phyloP scores from a whole-genome alignment of 1,140 invertebrate genomes.

The Lasioglossum albipes region DNA sequence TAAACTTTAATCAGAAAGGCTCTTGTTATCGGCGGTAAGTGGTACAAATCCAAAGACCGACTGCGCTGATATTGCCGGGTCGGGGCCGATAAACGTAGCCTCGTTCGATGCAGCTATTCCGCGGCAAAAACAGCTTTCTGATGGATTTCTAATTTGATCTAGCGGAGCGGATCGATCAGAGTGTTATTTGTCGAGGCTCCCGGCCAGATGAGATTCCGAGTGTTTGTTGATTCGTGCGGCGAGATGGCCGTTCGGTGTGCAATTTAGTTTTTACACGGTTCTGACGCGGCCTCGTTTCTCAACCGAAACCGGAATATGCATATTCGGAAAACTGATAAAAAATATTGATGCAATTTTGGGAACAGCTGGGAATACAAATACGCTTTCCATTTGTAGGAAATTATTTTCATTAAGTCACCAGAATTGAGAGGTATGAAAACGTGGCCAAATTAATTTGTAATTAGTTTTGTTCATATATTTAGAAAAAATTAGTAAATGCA shows the following conservation, averaged over 20 bases:
- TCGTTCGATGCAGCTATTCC: neutral
- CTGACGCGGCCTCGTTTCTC: neutral
- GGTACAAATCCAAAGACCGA: constrained; percentile 26
- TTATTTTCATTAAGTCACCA: too few species aligned
- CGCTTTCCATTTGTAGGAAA: too few species aligned
- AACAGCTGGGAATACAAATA: too few species aligned
- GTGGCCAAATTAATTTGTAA: too few species aligned
- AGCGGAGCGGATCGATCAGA: neutral
- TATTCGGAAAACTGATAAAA: neutral
- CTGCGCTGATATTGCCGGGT: constrained; percentile 26
- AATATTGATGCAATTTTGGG: too few species aligned
- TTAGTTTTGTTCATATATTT: too few species aligned
- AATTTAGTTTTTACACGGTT: neutral
- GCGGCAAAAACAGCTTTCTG: constrained; percentile 26
- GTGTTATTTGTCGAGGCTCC: constrained; percentile 3
- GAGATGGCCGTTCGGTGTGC: neutral
- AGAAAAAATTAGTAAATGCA: too few species aligned
- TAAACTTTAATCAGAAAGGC: constrained; percentile 47
- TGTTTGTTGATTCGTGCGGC: constrained; percentile 1
- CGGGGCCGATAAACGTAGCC: constrained; percentile 37
- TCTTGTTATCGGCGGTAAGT: constrained; percentile 34
- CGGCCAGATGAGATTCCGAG: neutral
- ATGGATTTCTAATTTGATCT: constrained; percentile 41
- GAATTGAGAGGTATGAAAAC: too few species aligned
- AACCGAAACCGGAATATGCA: neutral